Evolutionary conservation across 2,797 vertebrate genomes (phyloP), one percentile per base, ranked within the genome.

Genomic region (Toxotes lorentzi): DNA sequence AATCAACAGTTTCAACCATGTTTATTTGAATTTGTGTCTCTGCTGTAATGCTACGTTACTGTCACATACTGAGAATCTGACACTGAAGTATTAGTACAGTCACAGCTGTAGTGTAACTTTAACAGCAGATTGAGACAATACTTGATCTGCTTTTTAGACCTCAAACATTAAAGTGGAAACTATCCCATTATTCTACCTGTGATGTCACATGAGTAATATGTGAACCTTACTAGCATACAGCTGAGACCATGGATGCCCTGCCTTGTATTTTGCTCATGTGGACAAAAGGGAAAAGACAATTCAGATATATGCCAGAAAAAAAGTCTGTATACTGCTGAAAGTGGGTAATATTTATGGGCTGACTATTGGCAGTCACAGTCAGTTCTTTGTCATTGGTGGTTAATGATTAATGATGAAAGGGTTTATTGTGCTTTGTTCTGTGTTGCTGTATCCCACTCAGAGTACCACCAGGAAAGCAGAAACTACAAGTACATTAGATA

Each of bases 321-420:
- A 47, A 23, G 21, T 21, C 40, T 19, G n/a, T 16, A 7, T 0
- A 0, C 32, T 54, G 47, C 13, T 41, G 17, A 56, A 34, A 53
- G 38, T 1, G 3, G 40, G n/a, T 13, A 5, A 61, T 62, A n/a
- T 76, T 45, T 23, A 68, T 70, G 70, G 2, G 7, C 13, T 21
- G 5, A 38, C 35, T 16, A 32, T 41, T 47, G 38, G 12, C 66
- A 41, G 23, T 21, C 24, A 10, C 53, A 24, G 48, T 61, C 48
- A 21, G 3, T 64, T 58, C 45, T 76, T 63, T 72, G 74, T 79
- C 77, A 40, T 3, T 19, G 16, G 4, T 8, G 24, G 66, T 88
- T 71, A 79, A 79, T 79, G 72, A 80, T 78, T 78, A 47, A 59
- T 34, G 27, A 14, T 23, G 0, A 23, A 32, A 13, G 16, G 50